Percentiles rank a stretch among this genome's conserved stretches.
These are phyloP conservation scores for Minunthozetes semirufus DNA, from an alignment of 2,888 invertebrate species.

Conservation along the genomic window DNA sequence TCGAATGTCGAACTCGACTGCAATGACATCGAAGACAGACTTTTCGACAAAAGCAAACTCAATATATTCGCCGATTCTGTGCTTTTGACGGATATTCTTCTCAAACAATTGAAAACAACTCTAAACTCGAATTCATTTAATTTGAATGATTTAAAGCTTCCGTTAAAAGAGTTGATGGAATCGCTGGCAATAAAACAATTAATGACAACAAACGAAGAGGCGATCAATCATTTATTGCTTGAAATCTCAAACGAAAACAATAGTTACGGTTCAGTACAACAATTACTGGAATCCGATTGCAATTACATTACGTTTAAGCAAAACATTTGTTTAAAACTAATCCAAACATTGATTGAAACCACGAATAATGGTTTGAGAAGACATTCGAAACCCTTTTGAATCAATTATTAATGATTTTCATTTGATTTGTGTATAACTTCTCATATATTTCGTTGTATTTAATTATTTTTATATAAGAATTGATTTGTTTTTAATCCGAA, in stretches of 20 bases:
- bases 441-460: constrained; percentile 7
- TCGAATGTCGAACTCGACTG: constrained; percentile 5
- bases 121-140: not conserved
- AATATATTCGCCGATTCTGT: constrained; percentile 35
- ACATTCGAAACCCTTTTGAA: not conserved
- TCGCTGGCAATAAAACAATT: not conserved
- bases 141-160: constrained; percentile 21
- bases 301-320: not conserved
- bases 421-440: not conserved
- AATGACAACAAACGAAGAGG: constrained; percentile 6
- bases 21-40: constrained; percentile 33
- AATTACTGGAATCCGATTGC: not conserved
- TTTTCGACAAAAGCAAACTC: constrained; percentile 38
- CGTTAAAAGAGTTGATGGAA: not conserved
- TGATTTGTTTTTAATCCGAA: not conserved
- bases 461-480: not conserved
- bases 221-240: constrained; percentile 16
- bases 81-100: constrained; percentile 26
- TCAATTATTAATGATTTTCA: not conserved
- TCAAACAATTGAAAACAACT: not conserved
- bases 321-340: not conserved
- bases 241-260: not conserved
- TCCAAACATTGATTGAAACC: not conserved
- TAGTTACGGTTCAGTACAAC: not conserved
- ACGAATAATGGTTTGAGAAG: not conserved